Conservation (phyloP, 2,113 vertebrate genomes). For the Empidonax traillii region DNA sequence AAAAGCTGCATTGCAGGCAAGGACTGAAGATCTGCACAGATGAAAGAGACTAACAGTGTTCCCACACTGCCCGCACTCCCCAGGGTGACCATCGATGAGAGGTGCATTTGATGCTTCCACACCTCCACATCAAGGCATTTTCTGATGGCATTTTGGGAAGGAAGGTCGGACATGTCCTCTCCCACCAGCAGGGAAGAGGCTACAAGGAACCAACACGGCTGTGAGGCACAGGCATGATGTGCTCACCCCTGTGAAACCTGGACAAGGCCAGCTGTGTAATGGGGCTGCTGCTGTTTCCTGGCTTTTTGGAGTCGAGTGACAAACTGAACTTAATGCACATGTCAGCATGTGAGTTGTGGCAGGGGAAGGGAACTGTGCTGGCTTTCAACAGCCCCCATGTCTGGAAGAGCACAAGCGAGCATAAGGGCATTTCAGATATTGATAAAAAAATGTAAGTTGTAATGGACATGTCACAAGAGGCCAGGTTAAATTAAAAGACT, state of each 20-base stretch:
- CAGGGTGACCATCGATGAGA: neutral
- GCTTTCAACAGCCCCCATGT: neutral
- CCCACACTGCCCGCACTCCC: neutral
- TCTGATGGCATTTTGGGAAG: neutral
- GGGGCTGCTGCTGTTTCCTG: neutral
- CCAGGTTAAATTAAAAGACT: neutral
- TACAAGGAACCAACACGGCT: neutral
- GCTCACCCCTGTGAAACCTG: neutral
- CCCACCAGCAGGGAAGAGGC: neutral
- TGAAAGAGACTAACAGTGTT: neutral
- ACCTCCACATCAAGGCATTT: neutral
- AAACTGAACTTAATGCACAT: neutral
- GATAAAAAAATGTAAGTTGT: neutral
- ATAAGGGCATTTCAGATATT: neutral
- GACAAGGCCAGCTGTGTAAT: neutral
- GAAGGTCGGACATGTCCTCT: neutral
- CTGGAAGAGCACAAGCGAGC: neutral
- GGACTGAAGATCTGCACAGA: neutral
- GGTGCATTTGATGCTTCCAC: neutral
- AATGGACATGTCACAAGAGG: neutral
- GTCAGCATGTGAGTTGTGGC: accelerated
- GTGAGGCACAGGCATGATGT: accelerated
- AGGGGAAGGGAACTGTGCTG: neutral
- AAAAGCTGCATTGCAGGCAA: neutral
- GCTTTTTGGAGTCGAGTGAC: neutral